Evolutionary conservation across 2,888 invertebrate species (phyloP).

Genomic region (Heliconius hortense): DNA sequence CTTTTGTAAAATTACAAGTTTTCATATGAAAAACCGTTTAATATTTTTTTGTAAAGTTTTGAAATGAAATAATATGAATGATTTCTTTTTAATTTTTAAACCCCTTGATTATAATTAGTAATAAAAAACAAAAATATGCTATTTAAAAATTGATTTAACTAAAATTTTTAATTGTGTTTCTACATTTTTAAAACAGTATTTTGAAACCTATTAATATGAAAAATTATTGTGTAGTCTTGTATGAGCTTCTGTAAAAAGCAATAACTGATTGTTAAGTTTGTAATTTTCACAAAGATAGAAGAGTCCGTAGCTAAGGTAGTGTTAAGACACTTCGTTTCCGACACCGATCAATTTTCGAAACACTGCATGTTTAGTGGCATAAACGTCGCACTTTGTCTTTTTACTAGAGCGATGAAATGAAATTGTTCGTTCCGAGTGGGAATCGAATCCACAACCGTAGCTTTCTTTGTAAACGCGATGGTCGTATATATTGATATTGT

Average conservation of each 20-base stretch:
- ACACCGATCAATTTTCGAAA: background rate
- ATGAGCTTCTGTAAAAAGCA: slow-evolving; percentile 63
- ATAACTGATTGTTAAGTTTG: slow-evolving; percentile 75
- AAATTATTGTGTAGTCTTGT: slow-evolving; percentile 38
- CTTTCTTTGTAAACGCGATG: too few relatives aligned
- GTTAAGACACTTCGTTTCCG: too few relatives aligned
- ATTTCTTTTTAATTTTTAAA: too few relatives aligned
- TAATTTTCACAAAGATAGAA: slow-evolving; percentile 47
- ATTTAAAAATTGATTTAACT: background rate
- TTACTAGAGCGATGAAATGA: background rate
- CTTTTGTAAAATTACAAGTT: too few relatives aligned
- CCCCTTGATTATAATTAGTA: background rate
- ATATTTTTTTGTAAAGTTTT: too few relatives aligned
- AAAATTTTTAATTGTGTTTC: background rate
- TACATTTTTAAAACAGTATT: background rate
- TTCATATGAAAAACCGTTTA: too few relatives aligned
- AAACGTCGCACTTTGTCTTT: background rate
- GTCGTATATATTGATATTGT: slow-evolving; percentile 12
- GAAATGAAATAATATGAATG: too few relatives aligned
- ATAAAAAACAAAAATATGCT: background rate
- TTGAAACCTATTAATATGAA: too few relatives aligned
- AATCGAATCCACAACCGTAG: background rate
- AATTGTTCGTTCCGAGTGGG: background rate
- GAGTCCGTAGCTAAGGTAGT: too few relatives aligned
- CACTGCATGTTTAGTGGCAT: background rate